phyloP scores from a whole-genome alignment of 1,140 invertebrate genomes.

The Gonatopus flavifemur region DNA sequence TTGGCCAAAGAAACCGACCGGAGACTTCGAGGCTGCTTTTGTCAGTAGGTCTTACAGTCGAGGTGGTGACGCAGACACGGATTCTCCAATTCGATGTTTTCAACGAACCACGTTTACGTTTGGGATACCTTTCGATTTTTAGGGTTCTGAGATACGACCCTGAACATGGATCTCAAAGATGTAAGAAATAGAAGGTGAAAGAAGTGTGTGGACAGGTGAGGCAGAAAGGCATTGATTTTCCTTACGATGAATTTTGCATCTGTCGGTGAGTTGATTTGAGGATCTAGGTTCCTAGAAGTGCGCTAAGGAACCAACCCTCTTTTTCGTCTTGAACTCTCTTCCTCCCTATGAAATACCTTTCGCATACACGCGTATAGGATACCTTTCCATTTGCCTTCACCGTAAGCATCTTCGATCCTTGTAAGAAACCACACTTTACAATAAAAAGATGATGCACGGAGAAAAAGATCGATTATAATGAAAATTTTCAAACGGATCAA shows the following conservation, averaged over 20 bases:
- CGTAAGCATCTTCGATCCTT: too few species aligned
- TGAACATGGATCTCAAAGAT: conserved; percentile 11
- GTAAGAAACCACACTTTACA: too few species aligned
- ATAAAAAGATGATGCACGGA: too few species aligned
- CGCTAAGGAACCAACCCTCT: conserved; percentile 17
- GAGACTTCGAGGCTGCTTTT: conserved; percentile 40
- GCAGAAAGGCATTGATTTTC: conserved; percentile 39
- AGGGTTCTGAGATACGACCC: conserved; percentile 20
- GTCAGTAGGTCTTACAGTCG: conserved; percentile 37
- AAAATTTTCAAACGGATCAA: too few species aligned
- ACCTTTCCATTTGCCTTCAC: too few species aligned
- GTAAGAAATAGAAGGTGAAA: conserved; percentile 15
- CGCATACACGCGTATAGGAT: too few species aligned
- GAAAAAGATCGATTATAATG: neutral
- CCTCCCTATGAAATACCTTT: neutral
- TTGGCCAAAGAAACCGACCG: conserved; percentile 53
- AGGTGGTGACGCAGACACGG: conserved; percentile 48
- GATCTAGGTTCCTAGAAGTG: conserved; percentile 44
- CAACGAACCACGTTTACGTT: conserved; percentile 8
- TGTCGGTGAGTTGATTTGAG: conserved; percentile 42
- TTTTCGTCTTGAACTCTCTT: conserved; percentile 7
- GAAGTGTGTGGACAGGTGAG: conserved; percentile 55
- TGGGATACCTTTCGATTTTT: conserved; percentile 13
- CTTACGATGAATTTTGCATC: conserved; percentile 54
- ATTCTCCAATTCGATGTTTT: conserved; percentile 16